Evolutionary conservation across 2,113 vertebrate genomes (phyloP), one percentile per base, ranked within the genome.

Genomic region (Melozone crissalis): DNA sequence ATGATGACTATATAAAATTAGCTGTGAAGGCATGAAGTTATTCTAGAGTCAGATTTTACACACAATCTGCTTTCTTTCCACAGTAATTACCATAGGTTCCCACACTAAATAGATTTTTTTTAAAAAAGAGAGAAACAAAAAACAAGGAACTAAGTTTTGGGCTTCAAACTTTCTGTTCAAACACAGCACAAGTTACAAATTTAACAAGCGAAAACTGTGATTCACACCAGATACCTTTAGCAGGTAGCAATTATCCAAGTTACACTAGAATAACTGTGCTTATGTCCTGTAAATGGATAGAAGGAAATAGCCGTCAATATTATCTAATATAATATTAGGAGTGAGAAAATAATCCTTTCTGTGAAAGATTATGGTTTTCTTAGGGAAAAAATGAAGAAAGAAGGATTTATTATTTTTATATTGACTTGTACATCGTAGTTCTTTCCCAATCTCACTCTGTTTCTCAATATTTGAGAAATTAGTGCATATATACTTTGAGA

Each of bases 231-330:
- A 39, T 76, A 81, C 76, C 28, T 75, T 61, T 20, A 93, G 47
- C 51, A 71, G 24, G 26, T 81, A 63, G 79, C 51, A 93, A 84
- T 91, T 86, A 83, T 67, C 66, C 18, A 71, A 27, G 8, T 52
- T 87, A 51, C 30, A 74, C 41, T 44, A 62, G 37, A 72, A 63
- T 94, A n/a, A 67, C 54, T 80, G 35, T 90, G 24, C 18, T 74
- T 58, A 19, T 89, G 61, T 54, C 61, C 22, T 84, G 31, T 79
- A 54, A 20, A 43, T 86, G 11, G 61, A 15, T 51, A 79, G 63
- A 84, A 86, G 28, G 24, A 95, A 96, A 74, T 69, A 80, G 12
- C 61, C 82, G 54, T 95, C 87, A 57, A 67, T 96, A 75, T 62
- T 95, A 82, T 84, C 63, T 57, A 89, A 46, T 85, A 68, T 47